These are phyloP conservation scores for Ahaetulla prasina DNA, from an alignment of 2,113 vertebrate species.

Conservation along the genomic window DNA sequence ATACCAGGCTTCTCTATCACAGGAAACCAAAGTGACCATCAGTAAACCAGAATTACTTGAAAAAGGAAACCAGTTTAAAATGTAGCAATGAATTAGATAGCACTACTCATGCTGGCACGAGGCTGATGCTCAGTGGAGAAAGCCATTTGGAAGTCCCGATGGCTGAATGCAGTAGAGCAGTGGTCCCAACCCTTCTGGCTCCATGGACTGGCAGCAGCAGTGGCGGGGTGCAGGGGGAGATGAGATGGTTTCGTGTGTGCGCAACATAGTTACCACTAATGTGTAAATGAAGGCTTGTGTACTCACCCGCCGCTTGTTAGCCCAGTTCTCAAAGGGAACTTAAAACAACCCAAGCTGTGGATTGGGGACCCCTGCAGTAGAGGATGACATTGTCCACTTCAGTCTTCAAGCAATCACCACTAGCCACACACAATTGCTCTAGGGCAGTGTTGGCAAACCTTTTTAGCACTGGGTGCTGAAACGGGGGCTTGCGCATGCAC, in stretches of 20 bases:
- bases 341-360: no score
- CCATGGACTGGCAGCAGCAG: no score
- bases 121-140: not conserved
- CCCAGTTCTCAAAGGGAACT: no score
- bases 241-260: no score
- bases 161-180: not conserved
- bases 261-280: no score
- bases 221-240: no score
- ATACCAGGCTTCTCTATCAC: not conserved
- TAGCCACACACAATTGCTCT: not conserved
- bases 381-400: not conserved
- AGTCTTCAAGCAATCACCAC: not conserved
- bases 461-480: no score
- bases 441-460: no score
- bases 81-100: not conserved
- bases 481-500: no score
- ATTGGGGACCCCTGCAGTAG: not conserved
- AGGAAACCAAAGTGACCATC: not conserved
- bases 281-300: no score
- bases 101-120: not conserved
- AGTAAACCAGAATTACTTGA: not conserved
- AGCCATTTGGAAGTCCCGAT: not conserved
- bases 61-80: not conserved
- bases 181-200: no score
- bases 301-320: no score